A percentile compares a stretch with the other conserved stretches of the same genome.
Evolutionary conservation across 2,888 invertebrate genomes (phyloP).

Genomic region (Dasypogon diadema): DNA sequence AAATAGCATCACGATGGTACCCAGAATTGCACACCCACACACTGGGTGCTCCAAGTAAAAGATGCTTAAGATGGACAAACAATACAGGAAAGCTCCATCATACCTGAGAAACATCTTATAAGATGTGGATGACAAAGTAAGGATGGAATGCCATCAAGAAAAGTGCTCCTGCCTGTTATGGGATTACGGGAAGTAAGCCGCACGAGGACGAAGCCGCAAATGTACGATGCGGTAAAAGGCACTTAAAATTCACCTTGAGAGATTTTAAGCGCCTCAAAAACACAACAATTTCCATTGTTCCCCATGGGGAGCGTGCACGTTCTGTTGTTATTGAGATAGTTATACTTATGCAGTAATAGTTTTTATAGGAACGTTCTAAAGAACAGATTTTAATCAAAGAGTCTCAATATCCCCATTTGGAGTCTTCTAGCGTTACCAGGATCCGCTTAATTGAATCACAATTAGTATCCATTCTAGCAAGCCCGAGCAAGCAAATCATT

Average conservation of each 20-base stretch:
- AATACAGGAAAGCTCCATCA: neutral
- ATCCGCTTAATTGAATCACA: too few relatives aligned
- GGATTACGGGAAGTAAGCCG: neutral
- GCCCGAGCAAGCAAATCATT: too few relatives aligned
- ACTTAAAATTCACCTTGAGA: slow-evolving; percentile 40
- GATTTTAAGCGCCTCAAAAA: neutral
- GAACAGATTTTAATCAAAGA: too few relatives aligned
- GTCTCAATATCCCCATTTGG: too few relatives aligned
- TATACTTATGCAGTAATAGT: too few relatives aligned
- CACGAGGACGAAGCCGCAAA: neutral
- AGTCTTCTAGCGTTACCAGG: too few relatives aligned
- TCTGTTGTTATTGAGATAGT: too few relatives aligned
- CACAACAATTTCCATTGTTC: neutral
- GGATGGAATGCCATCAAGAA: slow-evolving; percentile 8
- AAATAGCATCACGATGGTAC: too few relatives aligned
- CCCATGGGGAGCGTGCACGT: too few relatives aligned
- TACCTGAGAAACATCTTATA: slow-evolving; percentile 14
- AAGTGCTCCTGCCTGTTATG: neutral
- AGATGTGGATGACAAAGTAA: neutral
- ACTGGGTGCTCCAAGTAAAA: neutral
- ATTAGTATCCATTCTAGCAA: too few relatives aligned
- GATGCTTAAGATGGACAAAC: neutral
- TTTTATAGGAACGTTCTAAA: too few relatives aligned
- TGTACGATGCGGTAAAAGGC: neutral
- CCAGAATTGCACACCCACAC: neutral